Percentiles rank a stretch among this genome's conserved stretches.
phyloP scores from a whole-genome alignment of 2,113 vertebrate genomes.

The Gobiocypris rarus region DNA sequence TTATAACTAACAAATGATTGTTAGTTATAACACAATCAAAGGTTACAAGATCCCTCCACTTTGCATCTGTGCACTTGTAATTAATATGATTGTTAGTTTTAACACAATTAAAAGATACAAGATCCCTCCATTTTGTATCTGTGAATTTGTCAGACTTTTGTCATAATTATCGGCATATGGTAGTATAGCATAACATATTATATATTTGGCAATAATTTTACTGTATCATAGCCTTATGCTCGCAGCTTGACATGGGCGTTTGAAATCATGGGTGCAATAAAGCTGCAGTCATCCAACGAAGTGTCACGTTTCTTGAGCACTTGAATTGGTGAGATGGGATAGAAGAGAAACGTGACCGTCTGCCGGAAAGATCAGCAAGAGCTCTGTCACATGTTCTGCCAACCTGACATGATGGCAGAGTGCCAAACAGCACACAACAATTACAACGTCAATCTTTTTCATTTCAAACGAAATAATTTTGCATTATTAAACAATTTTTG shows the following conservation, averaged over 20 bases:
- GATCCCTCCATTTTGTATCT: background rate
- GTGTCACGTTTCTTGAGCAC: conserved; percentile 15
- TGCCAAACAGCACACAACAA: background rate
- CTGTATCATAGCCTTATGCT: background rate
- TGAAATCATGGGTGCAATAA: background rate
- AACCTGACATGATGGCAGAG: background rate
- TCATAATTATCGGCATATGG: background rate
- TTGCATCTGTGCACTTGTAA: background rate
- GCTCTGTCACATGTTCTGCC: conserved; percentile 15
- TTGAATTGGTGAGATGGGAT: background rate
- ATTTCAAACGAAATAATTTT: background rate
- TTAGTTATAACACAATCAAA: too few relatives aligned
- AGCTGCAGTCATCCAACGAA: background rate
- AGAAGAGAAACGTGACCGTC: conserved; percentile 2
- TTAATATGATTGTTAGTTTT: too few relatives aligned
- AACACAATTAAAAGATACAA: too few relatives aligned
- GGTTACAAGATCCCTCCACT: background rate
- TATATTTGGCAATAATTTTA: background rate
- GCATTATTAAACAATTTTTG: background rate
- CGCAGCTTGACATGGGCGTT: background rate
- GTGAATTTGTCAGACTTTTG: background rate
- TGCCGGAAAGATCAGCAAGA: background rate
- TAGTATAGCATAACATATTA: background rate
- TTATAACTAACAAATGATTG: too few relatives aligned
- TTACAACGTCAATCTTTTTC: background rate